phyloP scores from a whole-genome alignment of 2,113 vertebrate genomes.

The Semicossyphus pulcher region DNA sequence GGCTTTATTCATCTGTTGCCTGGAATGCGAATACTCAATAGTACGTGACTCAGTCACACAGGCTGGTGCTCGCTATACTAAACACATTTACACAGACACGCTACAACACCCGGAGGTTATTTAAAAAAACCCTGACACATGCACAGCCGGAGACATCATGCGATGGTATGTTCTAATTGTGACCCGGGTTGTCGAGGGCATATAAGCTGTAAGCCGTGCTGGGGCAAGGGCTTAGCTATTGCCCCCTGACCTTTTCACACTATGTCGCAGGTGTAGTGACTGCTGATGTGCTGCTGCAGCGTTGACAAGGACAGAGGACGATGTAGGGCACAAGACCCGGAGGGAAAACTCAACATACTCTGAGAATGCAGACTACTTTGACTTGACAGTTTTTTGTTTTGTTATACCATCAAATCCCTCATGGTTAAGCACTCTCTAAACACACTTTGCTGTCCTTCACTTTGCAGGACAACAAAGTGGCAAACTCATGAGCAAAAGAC shows the following conservation, averaged over 20 bases:
- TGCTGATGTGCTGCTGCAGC: constrained; percentile 23
- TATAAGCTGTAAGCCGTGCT: constrained; percentile 35
- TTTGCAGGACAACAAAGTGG: background rate
- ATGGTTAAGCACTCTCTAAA: no score
- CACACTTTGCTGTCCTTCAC: background rate
- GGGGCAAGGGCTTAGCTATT: constrained; percentile 30
- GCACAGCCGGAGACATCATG: constrained; percentile 35
- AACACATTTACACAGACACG: constrained; percentile 10
- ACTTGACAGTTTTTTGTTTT: no score
- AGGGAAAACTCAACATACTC: background rate
- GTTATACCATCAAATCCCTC: background rate
- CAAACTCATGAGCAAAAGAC: background rate
- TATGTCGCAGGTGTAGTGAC: constrained; percentile 41
- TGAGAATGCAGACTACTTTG: background rate
- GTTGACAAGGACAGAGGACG: constrained; percentile 20
- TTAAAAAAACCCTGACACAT: constrained; percentile 16
- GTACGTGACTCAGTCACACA: background rate
- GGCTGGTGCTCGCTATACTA: background rate
- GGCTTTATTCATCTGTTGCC: constrained; percentile 13
- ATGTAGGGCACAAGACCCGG: constrained; percentile 13
- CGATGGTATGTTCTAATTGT: constrained; percentile 49
- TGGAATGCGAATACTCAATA: constrained; percentile 1
- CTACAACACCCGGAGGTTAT: constrained; percentile 19
- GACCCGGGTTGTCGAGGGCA: constrained; percentile 12
- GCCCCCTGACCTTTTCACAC: constrained; percentile 43